Percentiles rank a stretch among this genome's conserved stretches.
phyloP scores from a whole-genome alignment of 2,797 vertebrate genomes.

The Acipenser oxyrinchus region DNA sequence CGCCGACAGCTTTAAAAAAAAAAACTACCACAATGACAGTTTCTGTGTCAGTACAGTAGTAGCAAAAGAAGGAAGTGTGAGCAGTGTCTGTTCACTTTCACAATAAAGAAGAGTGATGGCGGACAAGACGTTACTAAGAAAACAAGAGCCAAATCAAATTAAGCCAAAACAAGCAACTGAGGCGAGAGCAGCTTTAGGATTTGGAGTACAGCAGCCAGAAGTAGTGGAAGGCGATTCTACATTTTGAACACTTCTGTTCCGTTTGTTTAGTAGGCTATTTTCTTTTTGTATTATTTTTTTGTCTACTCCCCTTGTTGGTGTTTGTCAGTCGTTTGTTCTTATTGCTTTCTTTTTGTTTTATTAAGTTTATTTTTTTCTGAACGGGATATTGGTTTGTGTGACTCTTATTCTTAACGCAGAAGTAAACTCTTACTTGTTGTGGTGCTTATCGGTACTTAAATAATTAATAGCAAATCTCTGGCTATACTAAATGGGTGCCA shows the following conservation, averaged over 20 bases:
- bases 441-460: slow-evolving; percentile 16
- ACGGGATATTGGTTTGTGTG: background rate
- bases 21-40: slow-evolving; percentile 11
- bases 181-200: slow-evolving; percentile 1
- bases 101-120: slow-evolving; percentile 33
- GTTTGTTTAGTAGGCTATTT: background rate
- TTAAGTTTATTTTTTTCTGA: background rate
- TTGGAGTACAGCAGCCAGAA: background rate
- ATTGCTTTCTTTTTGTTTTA: slow-evolving; percentile 1
- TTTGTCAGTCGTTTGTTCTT: background rate
- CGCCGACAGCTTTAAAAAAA: background rate
- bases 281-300: slow-evolving; percentile 5
- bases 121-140: slow-evolving; percentile 28
- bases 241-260: slow-evolving; percentile 22
- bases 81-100: slow-evolving; percentile 30
- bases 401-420: background rate
- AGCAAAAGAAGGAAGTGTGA: slow-evolving; percentile 17
- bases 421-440: background rate
- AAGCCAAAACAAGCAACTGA: slow-evolving; percentile 1
- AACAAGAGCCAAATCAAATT: slow-evolving; percentile 5
- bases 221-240: slow-evolving; percentile 20
- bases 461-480: slow-evolving; percentile 26
- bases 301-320: background rate
- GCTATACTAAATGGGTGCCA: slow-evolving; percentile 67
- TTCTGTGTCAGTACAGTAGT: slow-evolving; percentile 10